These are phyloP conservation scores for Notodonta ziczac DNA, from an alignment of 2,888 invertebrate genomes.

Conservation along the genomic window DNA sequence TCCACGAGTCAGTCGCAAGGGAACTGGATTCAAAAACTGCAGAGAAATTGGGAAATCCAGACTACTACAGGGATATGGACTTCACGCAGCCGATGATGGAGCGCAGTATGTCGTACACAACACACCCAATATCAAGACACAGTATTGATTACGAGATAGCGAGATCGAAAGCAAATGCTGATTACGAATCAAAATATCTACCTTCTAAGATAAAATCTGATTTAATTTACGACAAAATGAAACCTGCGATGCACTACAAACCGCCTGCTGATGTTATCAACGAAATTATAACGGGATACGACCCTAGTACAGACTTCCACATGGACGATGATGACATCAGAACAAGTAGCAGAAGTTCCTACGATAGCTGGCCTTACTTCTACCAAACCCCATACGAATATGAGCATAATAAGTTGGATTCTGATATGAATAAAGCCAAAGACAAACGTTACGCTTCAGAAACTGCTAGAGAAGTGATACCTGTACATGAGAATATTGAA, in stretches of 20 bases:
- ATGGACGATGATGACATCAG: constrained; percentile 67
- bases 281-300: constrained; percentile 37
- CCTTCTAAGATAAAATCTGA: constrained; percentile 47
- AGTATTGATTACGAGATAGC: constrained; percentile 42
- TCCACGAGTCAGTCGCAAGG: constrained; percentile 11
- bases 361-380: constrained; percentile 64
- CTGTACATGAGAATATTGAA: constrained; percentile 64
- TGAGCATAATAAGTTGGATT: constrained; percentile 50
- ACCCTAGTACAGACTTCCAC: constrained; percentile 43
- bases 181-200: constrained; percentile 39
- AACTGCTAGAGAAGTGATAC: constrained; percentile 49
- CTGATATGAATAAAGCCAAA: constrained; percentile 58
- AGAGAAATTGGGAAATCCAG: constrained; percentile 15
- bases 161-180: constrained; percentile 45
- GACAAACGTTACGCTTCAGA: constrained; percentile 61
- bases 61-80: constrained; percentile 12
- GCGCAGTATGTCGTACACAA: constrained; percentile 15
- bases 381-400: constrained; percentile 64
- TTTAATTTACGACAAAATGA: constrained; percentile 49
- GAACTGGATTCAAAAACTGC: constrained; percentile 18
- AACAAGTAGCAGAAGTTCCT: constrained; percentile 53
- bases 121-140: constrained; percentile 22
- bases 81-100: constrained; percentile 5
- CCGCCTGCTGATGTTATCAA: constrained; percentile 35
- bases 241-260: constrained; percentile 52